phyloP scores from a whole-genome alignment of 2,888 invertebrate species.

The Cantharis flavilabris region DNA sequence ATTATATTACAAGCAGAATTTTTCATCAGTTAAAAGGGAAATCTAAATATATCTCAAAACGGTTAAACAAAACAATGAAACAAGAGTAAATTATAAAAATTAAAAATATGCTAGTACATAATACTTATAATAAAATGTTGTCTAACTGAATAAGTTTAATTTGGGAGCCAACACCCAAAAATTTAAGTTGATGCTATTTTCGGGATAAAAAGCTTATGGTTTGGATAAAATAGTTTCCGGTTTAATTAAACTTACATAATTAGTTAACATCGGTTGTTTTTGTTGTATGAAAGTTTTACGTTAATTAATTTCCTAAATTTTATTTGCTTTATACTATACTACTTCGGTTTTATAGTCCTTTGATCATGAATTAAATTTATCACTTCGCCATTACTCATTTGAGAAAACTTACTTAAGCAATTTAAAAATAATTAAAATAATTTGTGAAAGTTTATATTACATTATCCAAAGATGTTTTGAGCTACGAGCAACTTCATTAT shows the following conservation, averaged over 20 bases:
- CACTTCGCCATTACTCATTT: neutral
- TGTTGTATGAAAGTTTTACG: neutral
- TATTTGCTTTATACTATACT: neutral
- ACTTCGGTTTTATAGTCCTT: neutral
- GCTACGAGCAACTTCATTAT: no score
- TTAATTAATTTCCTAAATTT: neutral
- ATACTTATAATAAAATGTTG: neutral
- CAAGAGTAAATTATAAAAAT: neutral
- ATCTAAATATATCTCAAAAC: neutral
- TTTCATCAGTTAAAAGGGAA: neutral
- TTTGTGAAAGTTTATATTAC: neutral
- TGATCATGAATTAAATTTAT: neutral
- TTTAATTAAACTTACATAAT: neutral
- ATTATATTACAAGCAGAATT: neutral
- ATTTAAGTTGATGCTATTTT: neutral
- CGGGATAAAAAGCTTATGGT: neutral
- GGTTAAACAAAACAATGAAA: neutral
- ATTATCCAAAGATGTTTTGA: neutral
- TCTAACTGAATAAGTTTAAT: neutral
- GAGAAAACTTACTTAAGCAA: neutral
- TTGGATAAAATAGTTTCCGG: neutral
- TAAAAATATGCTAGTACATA: no score
- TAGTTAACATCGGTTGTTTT: neutral
- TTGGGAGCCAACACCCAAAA: neutral
- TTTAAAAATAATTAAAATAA: neutral